Evolutionary conservation across 35 echinoderm and acorn worm genomes (phyloP), one percentile per base, ranked within the genome.

Genomic region (Patiria miniata): DNA sequence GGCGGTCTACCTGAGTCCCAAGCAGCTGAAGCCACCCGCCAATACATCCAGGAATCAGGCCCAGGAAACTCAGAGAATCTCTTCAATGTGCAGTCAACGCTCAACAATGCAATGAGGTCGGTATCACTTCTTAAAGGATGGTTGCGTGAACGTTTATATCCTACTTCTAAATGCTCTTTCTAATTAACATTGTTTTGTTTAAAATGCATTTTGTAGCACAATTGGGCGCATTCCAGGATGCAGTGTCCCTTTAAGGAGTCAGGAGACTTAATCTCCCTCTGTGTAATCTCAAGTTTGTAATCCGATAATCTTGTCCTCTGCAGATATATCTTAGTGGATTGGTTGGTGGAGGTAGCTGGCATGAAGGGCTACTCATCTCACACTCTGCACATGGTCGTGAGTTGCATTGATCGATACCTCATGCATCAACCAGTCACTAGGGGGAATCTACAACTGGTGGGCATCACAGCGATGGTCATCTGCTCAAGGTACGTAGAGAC

Each of bases 291-390:
- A n/a, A n/a, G n/a, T n/a, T n/a, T n/a, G n/a, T n/a, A n/a, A n/a
- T n/a, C n/a, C n/a, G n/a, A n/a, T n/a, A 26, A 80, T 89, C 26
- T 73, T 85, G 0, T 78, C 30, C 21, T 6, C 83, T 47, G 7
- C 73, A 91, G 95, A 68, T 94, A 97, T 84, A 97, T 97, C 60
- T 68, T 97, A 52, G 82, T 97, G 12, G 95, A 97, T 56, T 97
- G 95, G 95, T 80, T 97, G 73, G 91, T 97, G 18, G 95, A 97
- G 61, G 95, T 97, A 5, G 88, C 91, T 39, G 86, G 83, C 21
- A 89, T 93, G 81, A 97, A 97, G 40, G 95, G 91, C 37, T 94
- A 87, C 77, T 93, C 91, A 18, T 84, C 61, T 8, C 80, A 81
- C 18, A 97, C 95, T 16, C 78, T 97, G 19, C 95, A 97, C 81